Percentiles rank a stretch among this genome's conserved stretches.
Evolutionary conservation across 2,113 vertebrate genomes (phyloP).

Genomic region (sheep (Ovis aries)): ARS-UI_Ramb_v3.0 NC_056056.1:143582001-143582500

Average conservation of each 20-base stretch:
- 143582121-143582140: background rate
- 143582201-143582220: background rate
- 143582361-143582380: too few relatives aligned
- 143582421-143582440: background rate
- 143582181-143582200: background rate
- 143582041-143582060: background rate
- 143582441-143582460: background rate
- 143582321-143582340: too few relatives aligned
- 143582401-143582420: background rate
- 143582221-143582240: background rate
- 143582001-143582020: background rate
- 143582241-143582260: background rate
- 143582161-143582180: background rate
- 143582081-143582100: background rate
- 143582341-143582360: too few relatives aligned
- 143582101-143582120: background rate
- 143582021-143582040: background rate
- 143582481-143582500: background rate
- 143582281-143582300: background rate
- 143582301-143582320: too few relatives aligned
- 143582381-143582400: too few relatives aligned
- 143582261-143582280: background rate
- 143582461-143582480: background rate
- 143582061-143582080: background rate
- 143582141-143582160: background rate